Conservation (phyloP, 2,888 invertebrate species). For the Caenorhabditis sp. region DNA sequence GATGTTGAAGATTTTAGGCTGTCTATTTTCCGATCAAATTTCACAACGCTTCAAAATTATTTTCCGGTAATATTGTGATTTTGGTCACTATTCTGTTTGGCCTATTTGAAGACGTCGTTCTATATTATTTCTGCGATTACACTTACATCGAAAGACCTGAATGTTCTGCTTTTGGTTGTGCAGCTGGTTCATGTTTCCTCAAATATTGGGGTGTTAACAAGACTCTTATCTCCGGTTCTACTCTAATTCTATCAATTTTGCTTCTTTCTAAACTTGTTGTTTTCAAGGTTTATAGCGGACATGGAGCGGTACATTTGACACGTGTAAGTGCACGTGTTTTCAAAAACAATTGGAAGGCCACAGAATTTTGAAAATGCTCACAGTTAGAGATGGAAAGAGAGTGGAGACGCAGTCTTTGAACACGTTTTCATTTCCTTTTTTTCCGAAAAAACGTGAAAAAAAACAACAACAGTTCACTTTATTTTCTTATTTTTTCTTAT, state of each 20-base stretch:
- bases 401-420: too few species aligned
- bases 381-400: too few species aligned
- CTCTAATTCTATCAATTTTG: neutral
- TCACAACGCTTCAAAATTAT: neutral
- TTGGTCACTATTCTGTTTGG: neutral
- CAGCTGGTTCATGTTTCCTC: neutral
- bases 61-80: neutral
- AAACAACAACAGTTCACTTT: too few species aligned
- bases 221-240: neutral
- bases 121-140: neutral
- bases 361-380: too few species aligned
- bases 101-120: neutral
- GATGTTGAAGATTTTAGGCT: neutral
- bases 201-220: neutral
- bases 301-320: neutral
- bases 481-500: too few species aligned
- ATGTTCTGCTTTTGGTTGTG: constrained; percentile 1
- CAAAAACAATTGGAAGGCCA: too few species aligned
- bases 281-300: neutral
- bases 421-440: too few species aligned
- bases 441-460: too few species aligned
- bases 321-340: neutral
- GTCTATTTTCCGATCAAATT: neutral
- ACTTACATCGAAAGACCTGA: neutral
- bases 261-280: neutral